Base-by-base conservation (phyloP, 2,797 vertebrate species). In the Anableps anableps region DNA sequence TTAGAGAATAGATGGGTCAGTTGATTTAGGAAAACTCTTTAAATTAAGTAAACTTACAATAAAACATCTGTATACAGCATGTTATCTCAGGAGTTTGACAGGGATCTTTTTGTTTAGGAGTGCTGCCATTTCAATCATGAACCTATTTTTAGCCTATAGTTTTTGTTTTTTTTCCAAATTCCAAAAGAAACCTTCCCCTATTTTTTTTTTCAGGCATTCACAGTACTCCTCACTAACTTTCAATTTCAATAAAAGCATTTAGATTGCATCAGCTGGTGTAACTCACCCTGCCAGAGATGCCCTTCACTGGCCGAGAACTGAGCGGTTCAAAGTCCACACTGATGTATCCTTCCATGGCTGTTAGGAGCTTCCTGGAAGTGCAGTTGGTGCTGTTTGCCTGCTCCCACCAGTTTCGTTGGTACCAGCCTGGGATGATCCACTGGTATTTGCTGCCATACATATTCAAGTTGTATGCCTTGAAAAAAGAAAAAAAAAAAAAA, bases 341-440 rank as follows among this genome's bases (percentile, higher is more conserved):
- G 79, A 99, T 98, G 93, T 99, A 99, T 74, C 98, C 98, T 87
- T 99, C 98, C 98, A 99, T 99, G 85, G 99, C 98, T 0, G 96
- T 94, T 53, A 99, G 97, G 72, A 99, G 96, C 91, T 98, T 98
- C 94, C 96, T 97, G 82, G 95, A 97, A 86, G 97, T 97, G 92
- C 99, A 99, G 73, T 97, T 97, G 74, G 97, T 98, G 47, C 95
- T 96, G 93, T 99, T 98, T 76, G 97, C 95, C 95, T 97, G 96
- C 82, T 99, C 97, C 99, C 99, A 99, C 99, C 99, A 99, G 88
- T 96, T 96, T 6, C 97, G 96, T 95, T 99, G 98, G 87, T 99
- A 99, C 99, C 99, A 99, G 72, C 99, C 99, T 2, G 99, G 99
- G 91, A 99, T 99, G 90, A 99, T 99, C 99, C 99, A 99, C 86